A percentile compares a stretch with the other conserved stretches of the same genome.
Conservation (phyloP, 2,888 invertebrate species). For the Eupithecia subfuscata region DNA sequence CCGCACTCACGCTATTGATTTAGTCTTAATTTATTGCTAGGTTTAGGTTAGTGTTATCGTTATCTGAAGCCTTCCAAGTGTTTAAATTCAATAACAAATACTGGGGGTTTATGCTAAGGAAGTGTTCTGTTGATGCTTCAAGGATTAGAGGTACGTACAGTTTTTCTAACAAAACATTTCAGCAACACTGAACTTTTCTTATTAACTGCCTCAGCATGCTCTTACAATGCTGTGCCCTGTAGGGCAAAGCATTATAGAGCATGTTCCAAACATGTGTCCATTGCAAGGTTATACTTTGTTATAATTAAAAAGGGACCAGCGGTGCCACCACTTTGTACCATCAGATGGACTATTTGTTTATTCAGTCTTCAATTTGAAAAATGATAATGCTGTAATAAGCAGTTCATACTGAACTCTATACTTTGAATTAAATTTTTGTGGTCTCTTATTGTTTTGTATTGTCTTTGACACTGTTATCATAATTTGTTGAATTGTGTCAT, state of each 20-base stretch:
- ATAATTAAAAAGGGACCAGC: background rate
- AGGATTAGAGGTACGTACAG: conserved; percentile 71
- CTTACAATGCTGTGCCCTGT: background rate
- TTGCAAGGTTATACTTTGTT: background rate
- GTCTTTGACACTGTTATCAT: background rate
- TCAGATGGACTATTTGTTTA: background rate
- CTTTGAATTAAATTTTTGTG: background rate
- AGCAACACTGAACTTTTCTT: background rate
- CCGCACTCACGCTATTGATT: conserved; percentile 76
- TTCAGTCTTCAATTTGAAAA: background rate
- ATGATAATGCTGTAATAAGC: background rate
- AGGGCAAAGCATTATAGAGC: background rate
- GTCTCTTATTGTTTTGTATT: background rate
- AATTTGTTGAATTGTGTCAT: background rate
- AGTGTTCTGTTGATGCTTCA: conserved; percentile 71
- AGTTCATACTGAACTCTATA: background rate
- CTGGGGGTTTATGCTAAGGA: conserved; percentile 79
- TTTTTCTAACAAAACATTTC: background rate
- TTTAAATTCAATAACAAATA: conserved; percentile 79
- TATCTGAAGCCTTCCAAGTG: conserved; percentile 84
- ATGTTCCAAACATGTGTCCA: background rate
- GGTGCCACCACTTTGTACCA: background rate
- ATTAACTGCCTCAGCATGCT: background rate
- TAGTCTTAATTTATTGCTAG: conserved; percentile 76
- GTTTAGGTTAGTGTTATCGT: conserved; percentile 79